phyloP scores from a whole-genome alignment of 2,113 vertebrate species.

The Promerops cafer region DNA sequence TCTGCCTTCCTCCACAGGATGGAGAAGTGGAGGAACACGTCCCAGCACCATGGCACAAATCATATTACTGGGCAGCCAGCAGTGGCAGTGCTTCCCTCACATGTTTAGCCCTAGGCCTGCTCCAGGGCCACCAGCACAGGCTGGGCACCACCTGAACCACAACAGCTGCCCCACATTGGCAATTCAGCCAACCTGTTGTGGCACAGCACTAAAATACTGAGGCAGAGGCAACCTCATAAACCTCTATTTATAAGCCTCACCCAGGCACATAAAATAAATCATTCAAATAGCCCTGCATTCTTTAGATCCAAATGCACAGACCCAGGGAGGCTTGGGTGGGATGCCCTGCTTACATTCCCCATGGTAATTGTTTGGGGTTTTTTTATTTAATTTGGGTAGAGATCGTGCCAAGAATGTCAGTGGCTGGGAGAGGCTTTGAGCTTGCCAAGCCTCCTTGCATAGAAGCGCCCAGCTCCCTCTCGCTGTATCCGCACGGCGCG shows the following conservation, averaged over 20 bases:
- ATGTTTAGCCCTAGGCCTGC: background rate
- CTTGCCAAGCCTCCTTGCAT: background rate
- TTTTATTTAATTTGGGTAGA: background rate
- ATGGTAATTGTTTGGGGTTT: background rate
- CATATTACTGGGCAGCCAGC: background rate
- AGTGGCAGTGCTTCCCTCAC: background rate
- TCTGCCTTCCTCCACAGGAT: background rate
- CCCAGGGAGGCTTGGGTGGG: background rate
- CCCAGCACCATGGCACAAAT: background rate
- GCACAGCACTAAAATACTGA: background rate
- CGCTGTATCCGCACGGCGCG: rapidly evolving
- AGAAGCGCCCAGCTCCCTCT: background rate
- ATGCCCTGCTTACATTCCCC: background rate
- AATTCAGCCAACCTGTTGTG: background rate
- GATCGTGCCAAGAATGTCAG: conserved; percentile 7
- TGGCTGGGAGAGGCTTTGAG: background rate
- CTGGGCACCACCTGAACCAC: background rate
- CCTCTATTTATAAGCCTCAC: background rate
- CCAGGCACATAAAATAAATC: background rate
- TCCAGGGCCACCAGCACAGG: background rate
- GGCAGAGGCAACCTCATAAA: background rate
- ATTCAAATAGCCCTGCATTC: background rate
- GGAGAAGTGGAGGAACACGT: background rate
- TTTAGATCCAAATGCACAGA: background rate
- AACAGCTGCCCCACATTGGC: background rate